Conservation (phyloP, 2,113 vertebrate species). For the Platysternon megacephalum region DNA sequence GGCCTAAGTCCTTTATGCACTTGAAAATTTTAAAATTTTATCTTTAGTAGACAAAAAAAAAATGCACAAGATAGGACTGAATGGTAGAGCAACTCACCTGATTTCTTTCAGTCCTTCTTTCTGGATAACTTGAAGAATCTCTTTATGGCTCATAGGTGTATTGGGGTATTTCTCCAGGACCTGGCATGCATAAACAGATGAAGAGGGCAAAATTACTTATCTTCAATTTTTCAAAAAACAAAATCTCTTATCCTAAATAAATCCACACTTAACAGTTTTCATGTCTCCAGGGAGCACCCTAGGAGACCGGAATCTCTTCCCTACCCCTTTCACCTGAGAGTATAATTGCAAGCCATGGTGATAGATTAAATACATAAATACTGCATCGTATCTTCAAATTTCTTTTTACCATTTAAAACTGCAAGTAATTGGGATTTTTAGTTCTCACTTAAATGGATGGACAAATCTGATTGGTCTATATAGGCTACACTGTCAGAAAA, state of each 20-base stretch:
- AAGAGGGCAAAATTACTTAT: neutral
- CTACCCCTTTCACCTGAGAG: rapidly evolving
- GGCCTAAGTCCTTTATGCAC: neutral
- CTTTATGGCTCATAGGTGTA: conserved; percentile 99
- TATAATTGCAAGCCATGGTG: neutral
- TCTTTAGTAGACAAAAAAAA: neutral
- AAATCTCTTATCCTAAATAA: rapidly evolving
- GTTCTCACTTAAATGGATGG: neutral
- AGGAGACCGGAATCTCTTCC: rapidly evolving
- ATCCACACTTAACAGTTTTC: rapidly evolving
- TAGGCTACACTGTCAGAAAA: neutral
- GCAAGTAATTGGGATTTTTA: neutral
- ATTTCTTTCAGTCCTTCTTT: conserved; percentile 97
- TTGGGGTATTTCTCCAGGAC: conserved; percentile 99
- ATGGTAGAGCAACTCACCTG: conserved; percentile 82
- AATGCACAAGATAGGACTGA: rapidly evolving
- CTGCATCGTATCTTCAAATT: neutral
- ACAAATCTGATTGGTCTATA: neutral
- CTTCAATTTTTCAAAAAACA: neutral
- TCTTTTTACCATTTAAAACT: neutral
- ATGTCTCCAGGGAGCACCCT: neutral
- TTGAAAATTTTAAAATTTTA: neutral
- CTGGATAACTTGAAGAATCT: conserved; percentile 98
- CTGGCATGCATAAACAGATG: conserved; percentile 73
- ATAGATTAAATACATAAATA: rapidly evolving